Base-by-base conservation (phyloP, 2,113 vertebrate genomes). In the Ptilorrhoa leucosticta region DNA sequence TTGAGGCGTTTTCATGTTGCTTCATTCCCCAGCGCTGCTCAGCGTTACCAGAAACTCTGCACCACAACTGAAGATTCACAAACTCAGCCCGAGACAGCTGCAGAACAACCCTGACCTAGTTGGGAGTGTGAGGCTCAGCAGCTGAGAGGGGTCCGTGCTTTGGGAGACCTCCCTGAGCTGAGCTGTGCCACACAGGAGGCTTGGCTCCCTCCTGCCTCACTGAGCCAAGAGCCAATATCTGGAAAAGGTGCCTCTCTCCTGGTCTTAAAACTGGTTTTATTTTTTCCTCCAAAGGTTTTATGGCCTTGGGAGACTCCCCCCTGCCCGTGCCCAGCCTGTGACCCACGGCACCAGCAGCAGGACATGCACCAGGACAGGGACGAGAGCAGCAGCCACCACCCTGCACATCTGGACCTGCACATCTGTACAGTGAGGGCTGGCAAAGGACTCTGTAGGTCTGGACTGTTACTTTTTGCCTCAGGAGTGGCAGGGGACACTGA, bases 1-100 rank as follows among this genome's bases (percentile, higher is more conserved):
- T 92, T 11, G 61, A 45, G 89, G 94, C 91, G 87, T 95, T 79
- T 94, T 87, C 84, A 16, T 26, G 35, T 96, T 96, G 87, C 94
- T 89, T 87, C 65, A 96, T 76, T 91, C 84, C 63, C 47, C 70
- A 24, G 65, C 1, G 0, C 91, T 94, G 69, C 81, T 93, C 51
- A 93, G 76, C 23, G 0, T 92, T 89, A 79, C 65, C 94, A 91
- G 91, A 89, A 95, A 94, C 60, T 58, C 3, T 70, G 89, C 65
- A 45, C 60, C 83, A 69, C 70, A 84, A 15, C 79, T 83, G 87
- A 68, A 61, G 89, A 51, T 66, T 84, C 72, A 47, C 87, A 84
- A 89, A 83, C 37, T 84, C 60, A 39, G 0, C 1, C 72, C 64
- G 57, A 64, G 94, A 64, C 22, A 56, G 47, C 15, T 75, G 39